Conservation (phyloP, 2,113 vertebrate genomes). For the Hypocryptadius cinnamomeus region DNA sequence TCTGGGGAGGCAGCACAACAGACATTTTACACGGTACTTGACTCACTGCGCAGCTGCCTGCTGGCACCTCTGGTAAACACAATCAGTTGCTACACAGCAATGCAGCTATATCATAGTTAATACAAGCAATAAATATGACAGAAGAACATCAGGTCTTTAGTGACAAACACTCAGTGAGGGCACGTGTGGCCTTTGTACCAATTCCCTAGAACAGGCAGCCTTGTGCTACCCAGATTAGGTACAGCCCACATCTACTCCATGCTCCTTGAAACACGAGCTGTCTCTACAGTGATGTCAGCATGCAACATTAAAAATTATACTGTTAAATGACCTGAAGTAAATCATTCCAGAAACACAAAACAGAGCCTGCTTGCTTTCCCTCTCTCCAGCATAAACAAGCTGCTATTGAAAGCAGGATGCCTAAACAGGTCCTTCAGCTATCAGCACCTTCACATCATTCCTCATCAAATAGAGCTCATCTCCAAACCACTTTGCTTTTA, state of each 20-base stretch:
- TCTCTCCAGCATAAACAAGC: not conserved
- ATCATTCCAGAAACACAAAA: not conserved
- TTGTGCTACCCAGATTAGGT: not conserved
- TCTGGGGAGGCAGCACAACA: not conserved
- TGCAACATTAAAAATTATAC: not conserved
- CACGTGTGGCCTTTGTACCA: accelerated
- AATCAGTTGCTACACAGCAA: not conserved
- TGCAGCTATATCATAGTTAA: not conserved
- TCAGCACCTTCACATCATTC: not conserved
- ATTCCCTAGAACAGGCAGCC: not conserved
- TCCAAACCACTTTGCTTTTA: not conserved
- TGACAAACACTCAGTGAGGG: not conserved
- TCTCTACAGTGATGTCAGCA: not conserved
- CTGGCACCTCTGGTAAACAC: not conserved
- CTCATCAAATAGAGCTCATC: not conserved
- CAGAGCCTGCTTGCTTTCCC: not conserved
- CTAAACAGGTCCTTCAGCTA: not conserved
- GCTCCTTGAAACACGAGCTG: not conserved
- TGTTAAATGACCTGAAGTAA: not conserved
- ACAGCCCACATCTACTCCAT: not conserved
- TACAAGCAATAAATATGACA: not conserved
- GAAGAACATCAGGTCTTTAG: not conserved
- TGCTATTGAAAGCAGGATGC: not conserved
- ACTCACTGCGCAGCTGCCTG: not conserved
- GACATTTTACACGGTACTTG: not conserved